Conservation (phyloP, 1,140 invertebrate genomes). For the Andrena cerasifolii region DNA sequence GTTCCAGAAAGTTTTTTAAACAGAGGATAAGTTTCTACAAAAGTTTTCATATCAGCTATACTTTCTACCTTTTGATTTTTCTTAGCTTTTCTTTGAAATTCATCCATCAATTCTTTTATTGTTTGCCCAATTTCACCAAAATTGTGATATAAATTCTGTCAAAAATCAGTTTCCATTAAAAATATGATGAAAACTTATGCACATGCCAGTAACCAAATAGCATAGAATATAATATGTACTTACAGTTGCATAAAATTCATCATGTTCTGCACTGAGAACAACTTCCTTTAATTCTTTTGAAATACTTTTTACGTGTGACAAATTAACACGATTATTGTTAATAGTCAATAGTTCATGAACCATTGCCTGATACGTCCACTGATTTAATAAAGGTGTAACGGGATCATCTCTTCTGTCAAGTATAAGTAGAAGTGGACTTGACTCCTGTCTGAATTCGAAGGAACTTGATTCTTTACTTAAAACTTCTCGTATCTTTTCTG, state of each 20-base stretch:
- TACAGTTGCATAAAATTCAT: slow-evolving; percentile 98
- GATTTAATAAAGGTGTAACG: slow-evolving; percentile 97
- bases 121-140: slow-evolving; percentile 99
- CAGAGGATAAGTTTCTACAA: slow-evolving; percentile 98
- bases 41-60: slow-evolving; percentile 99
- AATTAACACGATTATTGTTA: slow-evolving; percentile 96
- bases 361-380: slow-evolving; percentile 99
- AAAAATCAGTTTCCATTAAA: slow-evolving; percentile 60
- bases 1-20: slow-evolving; percentile 99
- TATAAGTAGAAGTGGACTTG: slow-evolving; percentile 92
- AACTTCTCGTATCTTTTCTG: slow-evolving; percentile 92
- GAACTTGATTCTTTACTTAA: slow-evolving; percentile 93
- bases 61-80: slow-evolving; percentile 98
- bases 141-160: slow-evolving; percentile 96
- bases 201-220: slow-evolving; percentile 11
- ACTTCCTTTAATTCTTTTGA: slow-evolving; percentile 96
- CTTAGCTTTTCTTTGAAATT: slow-evolving; percentile 98
- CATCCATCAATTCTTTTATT: slow-evolving; percentile 98
- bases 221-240: slow-evolving; percentile 56
- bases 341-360: slow-evolving; percentile 98
- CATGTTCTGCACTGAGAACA: slow-evolving; percentile 96
- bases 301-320: slow-evolving; percentile 91
- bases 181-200: neutral
- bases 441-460: slow-evolving; percentile 92
- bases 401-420: slow-evolving; percentile 96